Evolutionary conservation across 30 jellyfish, hydroid and myxozoan genomes (phyloP), one percentile per base, ranked within the genome.

Genomic region (Phacellophora camtschatica): DNA sequence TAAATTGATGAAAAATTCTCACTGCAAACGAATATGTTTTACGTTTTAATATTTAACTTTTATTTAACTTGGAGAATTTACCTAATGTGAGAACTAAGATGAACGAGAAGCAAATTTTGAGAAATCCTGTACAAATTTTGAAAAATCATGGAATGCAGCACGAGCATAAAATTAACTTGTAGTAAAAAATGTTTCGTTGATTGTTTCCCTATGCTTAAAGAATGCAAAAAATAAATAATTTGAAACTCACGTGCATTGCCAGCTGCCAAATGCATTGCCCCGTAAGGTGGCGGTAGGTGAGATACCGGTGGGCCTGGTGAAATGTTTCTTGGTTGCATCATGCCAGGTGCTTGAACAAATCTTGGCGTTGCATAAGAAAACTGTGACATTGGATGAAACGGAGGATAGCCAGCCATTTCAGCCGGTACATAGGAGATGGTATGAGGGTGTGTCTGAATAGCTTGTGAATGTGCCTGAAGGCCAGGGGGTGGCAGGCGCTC

Each of bases 281-380:
- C 68, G 28, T 75, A 75, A 32, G 88, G 79, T 4, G 88, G 78
- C 16, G 69, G 78, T 24, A 37, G 66, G 0, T 22, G 88, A 10
- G 33, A 13, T 3, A 24, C 66, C 19, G 54, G 55, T 5, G 88
- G 23, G n/a, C n/a, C n/a, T n/a, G n/a, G n/a, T n/a, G n/a, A n/a
- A n/a, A n/a, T n/a, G 23, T 77, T 82, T 45, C 81, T 61, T 16
- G 82, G 82, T 5, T 8, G 49, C 29, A 35, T 42, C 29, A 61
- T 61, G 23, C 90, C 74, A 24, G 90, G 82, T n/a, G 71, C 64
- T 16, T 81, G 82, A 11, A 58, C 62, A 48, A 36, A 58, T 30
- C 90, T 77, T 50, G 90, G 82, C 48, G 74, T 49, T 18, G 43
- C 74, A 25, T 77, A 77, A 7, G 81, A 74, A 62, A 77, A 77